Base-by-base conservation (phyloP, 2,113 vertebrate genomes). In the Eupsittula cactorum region DNA sequence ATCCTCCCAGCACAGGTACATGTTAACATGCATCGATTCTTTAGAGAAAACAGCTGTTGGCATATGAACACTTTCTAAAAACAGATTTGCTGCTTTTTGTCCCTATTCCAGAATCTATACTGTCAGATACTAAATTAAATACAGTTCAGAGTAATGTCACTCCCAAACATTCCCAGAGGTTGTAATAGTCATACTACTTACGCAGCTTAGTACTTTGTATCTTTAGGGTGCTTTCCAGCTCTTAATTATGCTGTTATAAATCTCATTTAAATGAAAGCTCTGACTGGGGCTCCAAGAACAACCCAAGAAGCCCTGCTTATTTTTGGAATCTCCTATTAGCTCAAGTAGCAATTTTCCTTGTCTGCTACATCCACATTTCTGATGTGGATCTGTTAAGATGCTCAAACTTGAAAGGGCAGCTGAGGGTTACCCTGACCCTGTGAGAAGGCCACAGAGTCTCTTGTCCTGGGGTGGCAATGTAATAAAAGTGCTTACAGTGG, bases 1-100 rank as follows among this genome's bases (percentile, higher is more conserved):
- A 99, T 99, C 97, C 99, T 99, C 37, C 99, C 99, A 92, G 99
- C 98, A 86, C 99, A 99, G 99, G 99, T 99, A 98, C 41, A 64
- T 78, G 50, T 68, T 47, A n/a, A 35, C 27, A 8, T 15, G 69
- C 60, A 24, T 47, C 24, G 53, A 4, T 35, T 78, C 41, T 9
- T 29, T 5, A 42, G 55, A 64, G 69, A 50, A 37, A 44, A 39
- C 63, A 76, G 21, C 44, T 62, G 2, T 23, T 64, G 82, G 55
- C 39, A 11, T 29, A 60, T 9, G 42, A 73, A 55, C 55, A 31
- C 44, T 42, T 74, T 16, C 12, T 86, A 4, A 63, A 65, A 69
- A 53, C 53, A 77, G 4, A 16, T 27, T 29, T n/a, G 65, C 42
- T 78, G 82, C 28, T 81, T 77, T 63, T 78, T 49, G 21, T 73